Evolutionary conservation across 2,888 invertebrate genomes (phyloP), one percentile per base, ranked within the genome.

Genomic region (Toxonevra muliebris): DNA sequence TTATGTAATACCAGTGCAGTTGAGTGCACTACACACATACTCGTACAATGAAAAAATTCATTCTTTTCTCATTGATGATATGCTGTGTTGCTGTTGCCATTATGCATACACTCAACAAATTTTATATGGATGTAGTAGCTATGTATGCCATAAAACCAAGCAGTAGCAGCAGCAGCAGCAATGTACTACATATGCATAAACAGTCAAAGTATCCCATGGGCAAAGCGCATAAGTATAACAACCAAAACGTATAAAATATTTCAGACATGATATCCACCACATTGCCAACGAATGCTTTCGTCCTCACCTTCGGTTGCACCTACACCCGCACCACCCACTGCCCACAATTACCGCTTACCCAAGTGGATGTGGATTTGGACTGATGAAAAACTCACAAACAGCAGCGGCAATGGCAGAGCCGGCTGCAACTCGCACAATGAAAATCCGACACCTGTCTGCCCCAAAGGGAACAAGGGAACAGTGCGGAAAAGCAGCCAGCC

Each of bases 1-100:
- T 67, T 69, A 64, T 30, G 30, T 30, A 57, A 66, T 65, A 69
- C 65, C 70, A 72, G 69, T 65, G 68, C 30, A 30, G 30, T 30
- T 30, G 30, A 30, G 30, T 30, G 30, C 30, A 4, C 30, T 63
- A 71, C 64, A 69, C 69, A 69, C 65, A 64, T 69, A 63, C 65
- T 63, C 57, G 2, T 4, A 30, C 30, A 30, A 30, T 7, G n/a
- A 30, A 30, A 30, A 30, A 30, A 7, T 30, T 30, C 7, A 30
- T 30, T 30, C 30, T 30, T 30, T 30, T 7, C 30, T 30, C 30
- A 30, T 30, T 30, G 30, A 30, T 30, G 30, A 30, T 30, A 30
- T 30, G 30, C 7, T 30, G 30, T 30, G 30, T 30, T 30, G 30
- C 30, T 30, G 7, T 30, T 30, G 30, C 30, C 7, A 2, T 30